Base-by-base conservation (phyloP, 2,797 vertebrate species). In the Pseudochaenichthys georgianus region DNA sequence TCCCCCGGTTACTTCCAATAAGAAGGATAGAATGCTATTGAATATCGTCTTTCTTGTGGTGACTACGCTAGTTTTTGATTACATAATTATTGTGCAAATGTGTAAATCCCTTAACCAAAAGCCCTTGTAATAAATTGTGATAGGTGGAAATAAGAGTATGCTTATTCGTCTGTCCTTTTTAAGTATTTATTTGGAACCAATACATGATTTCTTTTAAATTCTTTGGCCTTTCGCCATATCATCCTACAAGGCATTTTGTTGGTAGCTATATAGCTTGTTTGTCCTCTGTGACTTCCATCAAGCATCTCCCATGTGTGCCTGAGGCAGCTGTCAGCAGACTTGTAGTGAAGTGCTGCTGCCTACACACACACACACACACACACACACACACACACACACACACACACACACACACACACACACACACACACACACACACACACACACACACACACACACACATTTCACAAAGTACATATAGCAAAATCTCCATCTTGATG, bases 271-370 rank as follows among this genome's bases (percentile, higher is more conserved):
- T 70, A 72, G 77, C 84, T 73, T 82, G 86, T 89, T 91, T 88
- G 84, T 90, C 90, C 77, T 87, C 73, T 69, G 65, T 81, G 82
- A 86, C 86, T 90, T 73, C 86, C 89, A 86, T 87, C 87, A 89
- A 81, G 71, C 81, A 60, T 68, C 61, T 71, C 62, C 83, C 61
- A 2, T 77, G 68, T 88, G 87, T 66, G 83, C 89, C 86, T 5
- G 70, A 88, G 88, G 92, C 86, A 68, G 79, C 87, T 89, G 89
- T 89, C 92, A 84, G 78, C 92, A 84, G 78, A 47, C 54, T 66
- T 69, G 57, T 70, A 73, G 74, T 75, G 83, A 80, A 91, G 70
- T 73, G 77, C 60, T 77, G 50, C 75, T 52, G 58, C 83, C 71
- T 64, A 48, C 42, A 59, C 31, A 9, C 21, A 17, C 62, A 31